phyloP scores from a whole-genome alignment of 2,797 vertebrate species.

The Myiotriccus ornatus region DNA sequence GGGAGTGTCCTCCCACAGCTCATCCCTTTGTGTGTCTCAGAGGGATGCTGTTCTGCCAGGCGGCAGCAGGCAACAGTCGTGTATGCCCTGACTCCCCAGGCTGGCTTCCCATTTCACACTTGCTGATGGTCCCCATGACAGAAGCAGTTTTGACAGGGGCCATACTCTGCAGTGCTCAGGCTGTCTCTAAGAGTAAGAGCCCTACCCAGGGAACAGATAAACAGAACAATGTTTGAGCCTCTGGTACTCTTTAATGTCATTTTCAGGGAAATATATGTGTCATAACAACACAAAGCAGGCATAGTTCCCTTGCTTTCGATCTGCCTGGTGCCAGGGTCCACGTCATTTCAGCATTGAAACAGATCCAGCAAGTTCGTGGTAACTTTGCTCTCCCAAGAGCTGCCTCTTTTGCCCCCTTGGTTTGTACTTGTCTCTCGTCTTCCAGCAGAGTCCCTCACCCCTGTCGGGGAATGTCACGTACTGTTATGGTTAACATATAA shows the following conservation, averaged over 20 bases:
- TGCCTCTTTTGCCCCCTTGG: not conserved
- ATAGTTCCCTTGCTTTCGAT: not conserved
- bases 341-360: slow-evolving; percentile 27
- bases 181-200: slow-evolving; percentile 30
- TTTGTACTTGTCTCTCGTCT: slow-evolving; percentile 17
- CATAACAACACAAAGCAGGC: slow-evolving; percentile 71
- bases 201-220: slow-evolving; percentile 42
- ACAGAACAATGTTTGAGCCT: slow-evolving; percentile 50
- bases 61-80: rapidly evolving
- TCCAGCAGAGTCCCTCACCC: not conserved
- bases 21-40: not conserved
- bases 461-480: not conserved
- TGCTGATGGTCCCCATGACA: not conserved
- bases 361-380: not conserved
- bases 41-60: not conserved
- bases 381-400: not conserved
- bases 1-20: not conserved
- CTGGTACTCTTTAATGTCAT: slow-evolving; percentile 62
- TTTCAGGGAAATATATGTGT: slow-evolving; percentile 54
- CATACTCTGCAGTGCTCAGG: slow-evolving; percentile 5
- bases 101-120: not conserved
- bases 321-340: slow-evolving; percentile 20
- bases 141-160: not conserved
- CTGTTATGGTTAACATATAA: slow-evolving; percentile 18
- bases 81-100: not conserved